A percentile compares a stretch with the other conserved stretches of the same genome.
Evolutionary conservation across 2,797 vertebrate species (phyloP).

Genomic region (Staurois parvus): DNA sequence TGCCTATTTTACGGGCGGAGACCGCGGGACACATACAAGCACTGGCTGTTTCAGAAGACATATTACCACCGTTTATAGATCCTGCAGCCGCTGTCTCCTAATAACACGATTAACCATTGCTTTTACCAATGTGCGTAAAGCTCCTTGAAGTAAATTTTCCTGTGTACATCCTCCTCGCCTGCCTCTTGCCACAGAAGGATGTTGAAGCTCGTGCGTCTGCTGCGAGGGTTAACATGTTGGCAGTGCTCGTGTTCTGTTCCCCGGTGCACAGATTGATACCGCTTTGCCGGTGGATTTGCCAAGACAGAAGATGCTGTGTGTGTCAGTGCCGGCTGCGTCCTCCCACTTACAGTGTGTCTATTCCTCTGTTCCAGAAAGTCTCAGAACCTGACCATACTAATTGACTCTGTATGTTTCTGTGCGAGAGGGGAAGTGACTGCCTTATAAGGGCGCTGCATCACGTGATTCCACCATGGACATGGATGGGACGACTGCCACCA

Average conservation of each 20-base stretch:
- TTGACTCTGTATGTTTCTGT: constrained; percentile 34
- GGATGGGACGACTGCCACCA: neutral
- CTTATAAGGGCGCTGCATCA: constrained; percentile 29
- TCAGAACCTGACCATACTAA: constrained; percentile 29
- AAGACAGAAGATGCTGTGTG: constrained; percentile 46
- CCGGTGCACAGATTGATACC: constrained; percentile 53
- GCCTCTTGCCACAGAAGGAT: neutral
- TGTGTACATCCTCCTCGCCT: neutral
- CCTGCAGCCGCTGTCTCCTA: neutral
- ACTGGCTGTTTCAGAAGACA: neutral
- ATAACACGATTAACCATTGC: neutral
- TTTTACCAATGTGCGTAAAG: neutral
- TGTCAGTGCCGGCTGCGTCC: constrained; percentile 56
- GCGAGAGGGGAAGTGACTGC: constrained; percentile 5
- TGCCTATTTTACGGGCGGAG: neutral
- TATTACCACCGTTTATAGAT: neutral
- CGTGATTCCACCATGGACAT: neutral
- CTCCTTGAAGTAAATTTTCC: neutral
- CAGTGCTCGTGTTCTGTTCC: constrained; percentile 45
- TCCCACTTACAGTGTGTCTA: constrained; percentile 60
- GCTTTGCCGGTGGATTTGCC: constrained; percentile 53
- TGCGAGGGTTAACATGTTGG: constrained; percentile 41
- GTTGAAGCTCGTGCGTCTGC: neutral
- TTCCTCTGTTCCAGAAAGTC: constrained; percentile 41
- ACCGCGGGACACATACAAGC: neutral